phyloP scores from a whole-genome alignment of 2,113 vertebrate species.

The Chunga burmeisteri region DNA sequence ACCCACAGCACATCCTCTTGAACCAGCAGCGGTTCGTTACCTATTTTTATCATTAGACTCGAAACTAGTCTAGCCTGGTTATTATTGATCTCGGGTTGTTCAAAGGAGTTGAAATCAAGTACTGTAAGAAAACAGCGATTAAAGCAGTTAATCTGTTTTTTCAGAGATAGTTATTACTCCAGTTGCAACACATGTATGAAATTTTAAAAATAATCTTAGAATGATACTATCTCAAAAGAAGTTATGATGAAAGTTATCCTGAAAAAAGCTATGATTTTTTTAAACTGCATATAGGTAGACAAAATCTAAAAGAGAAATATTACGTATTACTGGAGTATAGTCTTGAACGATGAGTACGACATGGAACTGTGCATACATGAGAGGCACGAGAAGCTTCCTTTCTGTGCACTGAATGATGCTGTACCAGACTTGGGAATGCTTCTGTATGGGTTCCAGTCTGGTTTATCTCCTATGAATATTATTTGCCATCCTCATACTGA shows the following conservation, averaged over 20 bases:
- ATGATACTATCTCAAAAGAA: accelerated
- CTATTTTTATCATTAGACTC: conserved; percentile 21
- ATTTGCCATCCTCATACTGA: not conserved
- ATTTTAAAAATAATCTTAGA: not conserved
- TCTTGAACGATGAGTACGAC: accelerated
- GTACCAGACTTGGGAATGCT: accelerated
- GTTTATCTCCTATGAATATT: not conserved
- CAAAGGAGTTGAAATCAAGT: conserved; percentile 12
- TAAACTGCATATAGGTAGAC: not conserved
- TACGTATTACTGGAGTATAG: accelerated
- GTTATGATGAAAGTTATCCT: not conserved
- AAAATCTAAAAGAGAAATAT: not conserved
- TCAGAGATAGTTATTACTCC: not conserved
- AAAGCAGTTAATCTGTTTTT: not conserved
- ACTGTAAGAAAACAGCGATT: not conserved
- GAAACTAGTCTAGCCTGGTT: not conserved
- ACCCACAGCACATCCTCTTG: conserved; percentile 11
- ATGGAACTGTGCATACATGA: too few relatives aligned
- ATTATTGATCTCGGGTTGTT: conserved; percentile 6
- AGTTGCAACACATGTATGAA: accelerated
- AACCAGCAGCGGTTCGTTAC: conserved; percentile 21
- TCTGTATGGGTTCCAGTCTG: not conserved
- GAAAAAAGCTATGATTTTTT: not conserved
- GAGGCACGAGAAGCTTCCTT: not conserved
- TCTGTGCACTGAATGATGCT: accelerated